Conservation (phyloP, 2,888 invertebrate genomes). For the Cantharis lateralis region DNA sequence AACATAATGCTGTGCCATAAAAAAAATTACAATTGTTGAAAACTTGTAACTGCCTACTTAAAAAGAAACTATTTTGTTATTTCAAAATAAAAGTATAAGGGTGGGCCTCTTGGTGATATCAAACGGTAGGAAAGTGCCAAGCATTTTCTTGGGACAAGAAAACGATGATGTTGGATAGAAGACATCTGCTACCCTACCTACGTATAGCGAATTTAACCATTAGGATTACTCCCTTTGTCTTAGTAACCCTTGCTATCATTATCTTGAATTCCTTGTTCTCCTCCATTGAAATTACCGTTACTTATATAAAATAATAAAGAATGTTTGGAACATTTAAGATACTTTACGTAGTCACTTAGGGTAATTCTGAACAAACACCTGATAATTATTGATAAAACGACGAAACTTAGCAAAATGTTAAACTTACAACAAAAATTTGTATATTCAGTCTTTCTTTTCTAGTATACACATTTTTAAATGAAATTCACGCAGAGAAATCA, state of each 20-base stretch:
- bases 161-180: conserved; percentile 47
- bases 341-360: neutral
- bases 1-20: neutral
- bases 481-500: conserved; percentile 27
- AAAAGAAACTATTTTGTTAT: neutral
- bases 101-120: conserved; percentile 32
- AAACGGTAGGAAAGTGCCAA: conserved; percentile 42
- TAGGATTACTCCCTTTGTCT: conserved; percentile 26
- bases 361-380: neutral
- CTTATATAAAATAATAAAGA: neutral
- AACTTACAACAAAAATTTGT: neutral
- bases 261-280: conserved; percentile 18
- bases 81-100: neutral
- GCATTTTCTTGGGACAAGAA: conserved; percentile 46
- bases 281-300: neutral
- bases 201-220: conserved; percentile 34
- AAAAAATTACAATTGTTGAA: neutral
- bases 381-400: neutral
- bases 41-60: neutral
- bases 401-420: neutral
- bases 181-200: conserved; percentile 46
- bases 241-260: conserved; percentile 21
- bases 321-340: neutral
- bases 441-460: conserved; percentile 2
- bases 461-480: conserved; percentile 21